A percentile compares a stretch with the other conserved stretches of the same genome.
Evolutionary conservation across 2,888 invertebrate species (phyloP).

Genomic region (Tholera decimalis): DNA sequence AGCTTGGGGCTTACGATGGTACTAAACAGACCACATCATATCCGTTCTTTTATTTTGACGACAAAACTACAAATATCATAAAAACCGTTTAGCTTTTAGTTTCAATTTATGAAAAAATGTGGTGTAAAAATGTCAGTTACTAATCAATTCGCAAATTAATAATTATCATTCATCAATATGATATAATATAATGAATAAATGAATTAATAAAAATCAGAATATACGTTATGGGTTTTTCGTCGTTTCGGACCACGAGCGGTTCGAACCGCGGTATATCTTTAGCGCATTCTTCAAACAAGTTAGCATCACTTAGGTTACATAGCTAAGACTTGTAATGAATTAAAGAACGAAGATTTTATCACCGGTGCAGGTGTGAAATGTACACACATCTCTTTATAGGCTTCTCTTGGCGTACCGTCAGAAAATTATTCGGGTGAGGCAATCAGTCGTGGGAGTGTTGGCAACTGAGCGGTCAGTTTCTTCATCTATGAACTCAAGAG

Average conservation of each 20-base stretch:
- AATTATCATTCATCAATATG: too few species aligned
- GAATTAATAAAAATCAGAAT: too few species aligned
- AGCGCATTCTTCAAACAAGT: neutral
- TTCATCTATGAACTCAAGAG: constrained; percentile 47
- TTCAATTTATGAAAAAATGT: too few species aligned
- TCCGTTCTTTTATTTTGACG: neutral
- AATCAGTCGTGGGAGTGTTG: constrained; percentile 51
- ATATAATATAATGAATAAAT: too few species aligned
- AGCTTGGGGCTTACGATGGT: neutral
- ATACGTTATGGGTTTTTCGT: too few species aligned
- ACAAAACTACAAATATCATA: neutral
- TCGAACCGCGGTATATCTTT: neutral
- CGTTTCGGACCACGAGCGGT: too few species aligned
- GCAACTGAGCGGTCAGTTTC: constrained; percentile 43
- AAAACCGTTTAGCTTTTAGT: too few species aligned
- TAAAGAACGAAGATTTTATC: neutral
- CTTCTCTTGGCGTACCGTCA: constrained; percentile 47
- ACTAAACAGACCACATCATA: too few species aligned
- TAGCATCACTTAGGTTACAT: neutral
- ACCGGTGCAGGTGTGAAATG: constrained; percentile 19
- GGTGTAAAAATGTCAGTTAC: too few species aligned
- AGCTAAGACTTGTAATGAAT: neutral
- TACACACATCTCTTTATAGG: constrained; percentile 22
- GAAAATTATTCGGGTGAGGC: constrained; percentile 41
- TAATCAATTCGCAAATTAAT: too few species aligned